These are phyloP conservation scores for Pagrus major DNA, from an alignment of 2,113 vertebrate species.

Conservation along the genomic window DNA sequence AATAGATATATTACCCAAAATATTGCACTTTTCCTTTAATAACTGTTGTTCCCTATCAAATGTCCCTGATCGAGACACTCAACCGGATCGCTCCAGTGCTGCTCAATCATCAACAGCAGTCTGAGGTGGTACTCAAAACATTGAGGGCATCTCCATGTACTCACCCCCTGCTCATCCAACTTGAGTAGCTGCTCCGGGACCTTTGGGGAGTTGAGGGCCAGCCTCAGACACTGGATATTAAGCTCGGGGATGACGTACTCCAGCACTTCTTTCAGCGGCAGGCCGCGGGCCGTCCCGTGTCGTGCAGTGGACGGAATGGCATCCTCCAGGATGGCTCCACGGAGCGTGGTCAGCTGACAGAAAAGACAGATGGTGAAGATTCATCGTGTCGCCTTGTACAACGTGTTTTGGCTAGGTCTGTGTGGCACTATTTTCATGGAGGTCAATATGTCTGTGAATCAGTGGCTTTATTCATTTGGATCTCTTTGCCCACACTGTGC, in stretches of 20 bases:
- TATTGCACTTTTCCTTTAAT: not conserved
- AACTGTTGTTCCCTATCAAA: not conserved
- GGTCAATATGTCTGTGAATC: not conserved
- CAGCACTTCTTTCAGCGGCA: slow-evolving; percentile 96
- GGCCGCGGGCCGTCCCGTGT: slow-evolving; percentile 93
- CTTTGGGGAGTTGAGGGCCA: slow-evolving; percentile 92
- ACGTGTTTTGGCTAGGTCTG: not conserved
- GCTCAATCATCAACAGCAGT: not conserved
- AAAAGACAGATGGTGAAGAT: slow-evolving; percentile 25
- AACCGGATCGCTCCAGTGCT: slow-evolving; percentile 5
- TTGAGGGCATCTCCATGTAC: slow-evolving; percentile 55
- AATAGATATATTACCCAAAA: not conserved
- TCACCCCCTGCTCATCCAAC: slow-evolving; percentile 97
- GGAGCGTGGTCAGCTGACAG: slow-evolving; percentile 91
- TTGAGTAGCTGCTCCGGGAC: slow-evolving; percentile 95
- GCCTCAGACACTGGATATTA: slow-evolving; percentile 92
- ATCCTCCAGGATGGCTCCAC: slow-evolving; percentile 97
- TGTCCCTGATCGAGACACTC: not conserved
- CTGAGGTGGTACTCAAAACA: not conserved
- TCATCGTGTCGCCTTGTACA: not conserved
- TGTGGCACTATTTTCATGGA: not conserved
- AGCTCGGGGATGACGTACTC: slow-evolving; percentile 96
- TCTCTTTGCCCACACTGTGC: not conserved
- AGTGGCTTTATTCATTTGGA: slow-evolving; percentile 8
- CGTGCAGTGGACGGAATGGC: slow-evolving; percentile 94